Base-by-base conservation (phyloP, 2,888 invertebrate species). In the Dexiosoma caninum region DNA sequence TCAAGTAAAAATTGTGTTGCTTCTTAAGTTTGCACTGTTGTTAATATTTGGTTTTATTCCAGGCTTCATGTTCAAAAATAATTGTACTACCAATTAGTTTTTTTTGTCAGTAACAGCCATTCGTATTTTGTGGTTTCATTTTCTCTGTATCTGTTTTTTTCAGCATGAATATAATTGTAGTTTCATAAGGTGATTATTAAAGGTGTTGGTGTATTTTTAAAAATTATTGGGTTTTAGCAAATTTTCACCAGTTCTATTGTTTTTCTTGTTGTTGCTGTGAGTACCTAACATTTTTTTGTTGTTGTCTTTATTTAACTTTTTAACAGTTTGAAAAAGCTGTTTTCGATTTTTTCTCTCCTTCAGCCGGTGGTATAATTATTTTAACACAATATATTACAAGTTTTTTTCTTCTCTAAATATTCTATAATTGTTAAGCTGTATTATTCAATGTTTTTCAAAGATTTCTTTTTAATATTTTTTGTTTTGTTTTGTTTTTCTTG, bases 61-160 rank as follows among this genome's bases (percentile, higher is more conserved):
- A 70, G 59, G 70, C 75, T 78, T 75, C 82, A 83, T 83, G 83
- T 76, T 62, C 27, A 66, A 82, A 83, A 82, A 83, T 83, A 83
- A 83, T 84, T 83, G 82, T 82, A 74, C 49, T 83, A 72, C 83
- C 83, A 84, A 84, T 84, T 84, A 84, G 83, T 75, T 84, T 70
- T 67, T 70, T 53, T 27, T 59, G 59, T 10, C 9, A 44, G 21
- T 55, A 12, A n/a, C 44, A 55, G 49, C 51, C 37, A 70, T 75
- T 75, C 51, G 74, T 70, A 69, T 69, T 60, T 72, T 35, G 10
- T 2, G 46, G 19, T 19, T 19, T 57, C 21, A 37, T 49, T 44
- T 55, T 19, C n/a, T n/a, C n/a, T n/a, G n/a, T n/a, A n/a, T n/a
- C n/a, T n/a, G 32, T 64, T 42, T 46, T 37, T 2, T 49, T 66